phyloP scores from a whole-genome alignment of 2,888 invertebrate species.

The Platypus cylindrus region DNA sequence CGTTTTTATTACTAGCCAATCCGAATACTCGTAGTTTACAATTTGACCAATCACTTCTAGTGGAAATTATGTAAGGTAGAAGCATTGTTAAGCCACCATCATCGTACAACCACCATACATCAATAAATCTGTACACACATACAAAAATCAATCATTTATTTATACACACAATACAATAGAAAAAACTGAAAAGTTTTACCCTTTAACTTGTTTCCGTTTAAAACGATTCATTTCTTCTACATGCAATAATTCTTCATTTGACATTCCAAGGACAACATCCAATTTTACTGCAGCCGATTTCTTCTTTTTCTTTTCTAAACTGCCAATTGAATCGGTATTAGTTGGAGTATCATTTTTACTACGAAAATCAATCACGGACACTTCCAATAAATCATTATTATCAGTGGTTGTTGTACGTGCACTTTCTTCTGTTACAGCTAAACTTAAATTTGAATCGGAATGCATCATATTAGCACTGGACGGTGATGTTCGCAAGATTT shows the following conservation, averaged over 20 bases:
- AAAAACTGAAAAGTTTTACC: slow-evolving; percentile 26
- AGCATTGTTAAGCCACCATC: slow-evolving; percentile 80
- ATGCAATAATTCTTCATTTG: slow-evolving; percentile 38
- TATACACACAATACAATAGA: background rate
- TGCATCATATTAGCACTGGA: slow-evolving; percentile 50
- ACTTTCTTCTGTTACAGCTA: slow-evolving; percentile 23
- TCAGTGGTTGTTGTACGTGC: slow-evolving; percentile 1
- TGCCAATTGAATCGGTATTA: too few species aligned
- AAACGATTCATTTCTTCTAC: slow-evolving; percentile 61
- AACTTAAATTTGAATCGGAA: slow-evolving; percentile 59
- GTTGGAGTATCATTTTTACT: too few species aligned
- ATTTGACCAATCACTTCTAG: slow-evolving; percentile 61
- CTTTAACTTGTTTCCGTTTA: slow-evolving; percentile 63
- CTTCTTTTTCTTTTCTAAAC: slow-evolving; percentile 12
- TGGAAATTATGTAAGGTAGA: slow-evolving; percentile 73
- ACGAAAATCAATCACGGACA: too few species aligned
- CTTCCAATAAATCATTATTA: too few species aligned
- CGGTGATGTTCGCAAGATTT: slow-evolving; percentile 30
- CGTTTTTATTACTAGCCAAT: slow-evolving; percentile 65
- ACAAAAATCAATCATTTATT: too few species aligned
- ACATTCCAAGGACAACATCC: slow-evolving; percentile 26
- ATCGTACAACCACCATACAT: slow-evolving; percentile 96
- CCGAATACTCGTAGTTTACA: slow-evolving; percentile 74
- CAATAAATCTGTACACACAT: slow-evolving; percentile 44
- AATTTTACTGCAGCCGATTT: slow-evolving; percentile 15